Evolutionary conservation across 1,140 invertebrate species (phyloP).

Genomic region (Magallana gigas): DNA sequence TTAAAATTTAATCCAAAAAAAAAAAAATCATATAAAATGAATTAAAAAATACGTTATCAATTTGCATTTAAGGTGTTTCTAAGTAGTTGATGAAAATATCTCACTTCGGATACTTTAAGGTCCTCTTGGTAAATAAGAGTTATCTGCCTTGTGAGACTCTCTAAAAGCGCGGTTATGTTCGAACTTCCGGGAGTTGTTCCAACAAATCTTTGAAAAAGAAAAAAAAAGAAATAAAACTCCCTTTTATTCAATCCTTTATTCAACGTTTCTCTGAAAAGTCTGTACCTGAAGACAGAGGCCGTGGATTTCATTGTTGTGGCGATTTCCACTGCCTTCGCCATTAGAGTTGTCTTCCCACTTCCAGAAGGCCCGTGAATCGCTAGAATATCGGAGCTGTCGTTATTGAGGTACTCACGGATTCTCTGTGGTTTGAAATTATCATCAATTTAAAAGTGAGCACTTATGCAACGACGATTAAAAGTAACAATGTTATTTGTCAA

Average conservation of each 20-base stretch:
- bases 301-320: neutral
- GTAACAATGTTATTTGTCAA: too few species aligned
- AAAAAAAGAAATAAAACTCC: too few species aligned
- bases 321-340: constrained; percentile 6
- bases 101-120: constrained; percentile 41
- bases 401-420: constrained; percentile 42
- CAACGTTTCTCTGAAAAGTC: too few species aligned
- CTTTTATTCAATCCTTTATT: too few species aligned
- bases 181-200: constrained; percentile 72
- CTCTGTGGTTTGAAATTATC: neutral
- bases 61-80: too few species aligned
- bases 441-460: too few species aligned
- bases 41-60: too few species aligned
- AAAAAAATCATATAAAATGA: too few species aligned
- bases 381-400: neutral
- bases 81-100: neutral
- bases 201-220: constrained; percentile 63
- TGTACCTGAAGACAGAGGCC: neutral
- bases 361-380: constrained; percentile 53
- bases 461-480: too few species aligned
- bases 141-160: constrained; percentile 48
- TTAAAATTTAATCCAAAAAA: too few species aligned
- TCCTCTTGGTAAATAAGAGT: constrained; percentile 44
- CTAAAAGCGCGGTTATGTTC: constrained; percentile 24
- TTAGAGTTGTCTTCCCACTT: constrained; percentile 46